Conservation (phyloP, 2,113 vertebrate genomes). For the Vidua chalybeata region DNA sequence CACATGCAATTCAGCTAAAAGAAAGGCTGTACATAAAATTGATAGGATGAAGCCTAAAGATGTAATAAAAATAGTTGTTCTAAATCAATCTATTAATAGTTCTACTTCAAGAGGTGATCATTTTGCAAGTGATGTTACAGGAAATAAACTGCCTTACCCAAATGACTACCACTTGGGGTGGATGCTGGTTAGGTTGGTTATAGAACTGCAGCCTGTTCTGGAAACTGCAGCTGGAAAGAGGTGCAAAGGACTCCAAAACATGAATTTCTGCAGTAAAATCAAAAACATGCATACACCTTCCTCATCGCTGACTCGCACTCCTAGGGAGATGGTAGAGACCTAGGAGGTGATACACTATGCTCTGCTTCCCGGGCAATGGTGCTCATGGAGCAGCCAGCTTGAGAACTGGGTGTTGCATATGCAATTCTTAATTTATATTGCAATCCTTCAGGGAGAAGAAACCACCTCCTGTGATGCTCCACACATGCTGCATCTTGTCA, state of each 20-base stretch:
- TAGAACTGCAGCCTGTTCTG: not conserved
- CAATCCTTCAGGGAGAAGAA: not conserved
- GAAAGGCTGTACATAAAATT: not conserved
- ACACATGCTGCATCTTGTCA: not conserved
- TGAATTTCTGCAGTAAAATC: not conserved
- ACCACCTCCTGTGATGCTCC: not conserved
- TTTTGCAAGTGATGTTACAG: not conserved
- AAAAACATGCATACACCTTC: not conserved
- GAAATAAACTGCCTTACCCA: not conserved
- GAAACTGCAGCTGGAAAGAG: not conserved
- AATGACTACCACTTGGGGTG: not conserved
- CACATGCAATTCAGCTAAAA: not conserved
- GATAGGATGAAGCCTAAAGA: not conserved
- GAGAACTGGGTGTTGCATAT: not conserved
- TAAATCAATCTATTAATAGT: not conserved
- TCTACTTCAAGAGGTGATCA: not conserved
- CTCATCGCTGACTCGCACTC: not conserved
- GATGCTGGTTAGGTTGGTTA: not conserved
- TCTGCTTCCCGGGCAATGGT: not conserved
- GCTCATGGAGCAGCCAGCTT: not conserved
- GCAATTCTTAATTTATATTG: not conserved
- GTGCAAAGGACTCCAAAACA: not conserved
- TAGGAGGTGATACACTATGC: rapidly evolving
- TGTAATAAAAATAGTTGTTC: not conserved
- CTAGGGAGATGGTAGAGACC: not conserved